Evolutionary conservation across 2,888 invertebrate genomes (phyloP).

Genomic region (Melipona bicolor): DNA sequence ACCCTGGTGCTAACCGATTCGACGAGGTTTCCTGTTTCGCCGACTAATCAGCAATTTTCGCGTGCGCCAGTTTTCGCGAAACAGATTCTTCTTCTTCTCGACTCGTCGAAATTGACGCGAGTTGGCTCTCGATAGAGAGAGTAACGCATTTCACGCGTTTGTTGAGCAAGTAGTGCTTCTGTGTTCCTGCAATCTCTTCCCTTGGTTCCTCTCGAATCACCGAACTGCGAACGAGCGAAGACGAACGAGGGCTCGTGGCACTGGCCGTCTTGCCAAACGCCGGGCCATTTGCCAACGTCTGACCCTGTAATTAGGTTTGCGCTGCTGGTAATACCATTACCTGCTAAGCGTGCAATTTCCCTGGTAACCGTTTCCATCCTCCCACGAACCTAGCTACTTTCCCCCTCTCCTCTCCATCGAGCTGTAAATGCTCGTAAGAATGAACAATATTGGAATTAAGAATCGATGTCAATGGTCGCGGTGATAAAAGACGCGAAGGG

Average conservation of each 20-base stretch:
- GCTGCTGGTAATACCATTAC: slow-evolving; percentile 79
- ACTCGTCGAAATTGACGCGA: not conserved
- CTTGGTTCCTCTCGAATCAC: slow-evolving; percentile 45
- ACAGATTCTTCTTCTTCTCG: not conserved
- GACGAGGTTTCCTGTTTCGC: slow-evolving; percentile 37
- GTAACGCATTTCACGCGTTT: not conserved
- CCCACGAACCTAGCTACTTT: not conserved
- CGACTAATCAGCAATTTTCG: slow-evolving; percentile 27
- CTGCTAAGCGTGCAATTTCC: slow-evolving; percentile 80
- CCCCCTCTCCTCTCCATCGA: too few species aligned
- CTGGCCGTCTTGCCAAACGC: slow-evolving; percentile 57
- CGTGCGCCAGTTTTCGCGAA: not conserved
- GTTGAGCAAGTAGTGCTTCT: not conserved
- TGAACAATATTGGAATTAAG: not conserved
- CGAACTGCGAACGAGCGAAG: slow-evolving; percentile 20
- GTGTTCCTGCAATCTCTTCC: not conserved
- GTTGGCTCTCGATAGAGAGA: not conserved
- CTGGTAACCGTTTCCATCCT: slow-evolving; percentile 43
- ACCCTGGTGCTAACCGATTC: too few species aligned
- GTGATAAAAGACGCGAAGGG: too few species aligned
- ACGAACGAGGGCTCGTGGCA: slow-evolving; percentile 44
- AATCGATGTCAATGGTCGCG: too few species aligned
- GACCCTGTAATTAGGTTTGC: slow-evolving; percentile 80
- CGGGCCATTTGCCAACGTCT: slow-evolving; percentile 79
- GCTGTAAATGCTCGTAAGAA: not conserved